phyloP scores from a whole-genome alignment of 1,140 invertebrate species.

The Asbolus verrucosus region DNA sequence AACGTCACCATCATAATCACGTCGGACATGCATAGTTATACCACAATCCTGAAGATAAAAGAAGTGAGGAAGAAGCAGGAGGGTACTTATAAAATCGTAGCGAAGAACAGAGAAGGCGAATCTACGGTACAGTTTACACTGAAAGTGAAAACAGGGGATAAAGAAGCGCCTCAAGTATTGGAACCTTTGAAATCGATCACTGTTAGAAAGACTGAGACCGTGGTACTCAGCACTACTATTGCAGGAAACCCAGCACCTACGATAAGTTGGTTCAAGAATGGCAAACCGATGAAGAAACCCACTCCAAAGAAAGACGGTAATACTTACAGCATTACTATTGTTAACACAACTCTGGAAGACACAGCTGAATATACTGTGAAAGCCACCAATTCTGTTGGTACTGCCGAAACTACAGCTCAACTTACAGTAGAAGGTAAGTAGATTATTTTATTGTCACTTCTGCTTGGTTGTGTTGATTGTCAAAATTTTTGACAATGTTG shows the following conservation, averaged over 20 bases:
- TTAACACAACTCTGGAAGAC: slow-evolving; percentile 76
- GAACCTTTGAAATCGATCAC: slow-evolving; percentile 81
- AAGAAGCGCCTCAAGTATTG: slow-evolving; percentile 83
- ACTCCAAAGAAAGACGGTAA: slow-evolving; percentile 75
- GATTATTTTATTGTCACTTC: slow-evolving; percentile 37
- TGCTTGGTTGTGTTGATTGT: slow-evolving; percentile 10
- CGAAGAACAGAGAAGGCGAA: slow-evolving; percentile 92
- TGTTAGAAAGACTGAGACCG: slow-evolving; percentile 82
- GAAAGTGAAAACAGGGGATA: slow-evolving; percentile 82
- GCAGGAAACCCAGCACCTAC: slow-evolving; percentile 84
- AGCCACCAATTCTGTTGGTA: slow-evolving; percentile 83
- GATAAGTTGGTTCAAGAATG: slow-evolving; percentile 84
- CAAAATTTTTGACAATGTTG: background rate
- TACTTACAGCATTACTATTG: slow-evolving; percentile 75
- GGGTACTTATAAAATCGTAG: slow-evolving; percentile 88
- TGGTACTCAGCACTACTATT: slow-evolving; percentile 81
- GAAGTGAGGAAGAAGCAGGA: slow-evolving; percentile 84
- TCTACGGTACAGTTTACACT: slow-evolving; percentile 83
- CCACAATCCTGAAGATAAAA: slow-evolving; percentile 82
- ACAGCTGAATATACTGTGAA: slow-evolving; percentile 83
- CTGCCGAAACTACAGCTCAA: slow-evolving; percentile 78
- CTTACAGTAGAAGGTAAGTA: slow-evolving; percentile 87
- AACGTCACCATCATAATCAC: slow-evolving; percentile 80
- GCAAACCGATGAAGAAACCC: slow-evolving; percentile 73
- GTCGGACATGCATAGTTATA: slow-evolving; percentile 92